phyloP scores from a whole-genome alignment of 2,113 vertebrate genomes.

The Leptobrachium ailaonicum region DNA sequence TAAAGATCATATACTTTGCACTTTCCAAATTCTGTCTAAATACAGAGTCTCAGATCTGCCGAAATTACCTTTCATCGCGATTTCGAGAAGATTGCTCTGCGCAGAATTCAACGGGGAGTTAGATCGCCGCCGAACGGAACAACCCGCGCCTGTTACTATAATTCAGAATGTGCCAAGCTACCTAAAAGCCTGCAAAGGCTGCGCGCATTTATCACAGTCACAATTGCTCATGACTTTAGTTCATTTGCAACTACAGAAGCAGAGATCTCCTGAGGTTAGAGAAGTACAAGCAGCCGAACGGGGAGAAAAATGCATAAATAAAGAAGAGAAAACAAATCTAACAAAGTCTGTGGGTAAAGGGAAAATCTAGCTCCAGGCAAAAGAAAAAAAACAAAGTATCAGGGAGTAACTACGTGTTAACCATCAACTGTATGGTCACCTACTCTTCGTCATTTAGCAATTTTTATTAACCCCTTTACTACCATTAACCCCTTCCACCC shows the following conservation, averaged over 20 bases:
- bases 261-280: neutral
- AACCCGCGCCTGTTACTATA: slow-evolving; percentile 39
- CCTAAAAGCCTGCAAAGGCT: slow-evolving; percentile 27
- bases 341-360: no score
- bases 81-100: slow-evolving; percentile 19
- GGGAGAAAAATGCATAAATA: neutral
- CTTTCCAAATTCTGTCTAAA: slow-evolving; percentile 14
- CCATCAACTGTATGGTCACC: no score
- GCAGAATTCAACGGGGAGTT: slow-evolving; percentile 21
- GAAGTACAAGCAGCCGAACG: neutral
- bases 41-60: slow-evolving; percentile 9
- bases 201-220: slow-evolving; percentile 24
- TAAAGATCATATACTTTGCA: slow-evolving; percentile 37
- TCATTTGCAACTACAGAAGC: slow-evolving; percentile 16
- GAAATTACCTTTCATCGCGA: slow-evolving; percentile 31
- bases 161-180: slow-evolving; percentile 35
- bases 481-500: no score
- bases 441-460: no score
- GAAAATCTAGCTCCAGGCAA: no score
- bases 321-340: no score
- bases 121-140: slow-evolving; percentile 17
- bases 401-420: no score
- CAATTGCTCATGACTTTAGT: slow-evolving; percentile 3
- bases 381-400: no score
- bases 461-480: no score